Percentiles rank a stretch among this genome's conserved stretches.
Evolutionary conservation across 2,113 vertebrate genomes (phyloP).

Genomic region (Calidris pygmaea): DNA sequence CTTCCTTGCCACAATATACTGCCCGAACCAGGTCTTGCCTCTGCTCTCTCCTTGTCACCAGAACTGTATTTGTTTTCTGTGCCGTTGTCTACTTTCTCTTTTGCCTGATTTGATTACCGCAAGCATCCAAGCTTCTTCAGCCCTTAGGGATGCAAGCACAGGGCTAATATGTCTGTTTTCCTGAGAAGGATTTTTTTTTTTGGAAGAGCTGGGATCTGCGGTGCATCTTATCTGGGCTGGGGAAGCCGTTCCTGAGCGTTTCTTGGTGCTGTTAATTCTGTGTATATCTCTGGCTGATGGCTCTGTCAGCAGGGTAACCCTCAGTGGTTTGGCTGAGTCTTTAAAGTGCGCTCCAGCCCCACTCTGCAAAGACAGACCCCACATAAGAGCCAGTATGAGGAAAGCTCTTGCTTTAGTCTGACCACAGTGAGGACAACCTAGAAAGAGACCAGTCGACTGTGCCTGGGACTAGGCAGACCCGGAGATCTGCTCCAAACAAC

Average conservation of each 20-base stretch:
- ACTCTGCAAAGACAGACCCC: background rate
- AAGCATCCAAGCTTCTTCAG: background rate
- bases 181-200: background rate
- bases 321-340: background rate
- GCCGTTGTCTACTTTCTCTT: background rate
- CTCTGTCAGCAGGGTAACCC: conserved; percentile 13
- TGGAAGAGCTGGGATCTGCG: background rate
- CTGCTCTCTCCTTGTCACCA: background rate
- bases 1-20: background rate
- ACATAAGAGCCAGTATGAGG: background rate
- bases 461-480: background rate
- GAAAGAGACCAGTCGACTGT: background rate
- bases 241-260: background rate
- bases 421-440: background rate
- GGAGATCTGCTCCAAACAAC: conserved; percentile 36
- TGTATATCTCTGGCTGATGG: background rate
- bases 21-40: background rate
- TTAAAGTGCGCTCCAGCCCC: background rate
- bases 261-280: background rate
- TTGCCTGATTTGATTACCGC: background rate
- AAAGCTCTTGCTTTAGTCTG: background rate
- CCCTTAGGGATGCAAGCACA: background rate
- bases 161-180: background rate
- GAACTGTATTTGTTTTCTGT: background rate
- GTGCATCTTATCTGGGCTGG: background rate